Evolutionary conservation across 2,797 vertebrate species (phyloP).

Genomic region (Tragelaphus eurycerus): DNA sequence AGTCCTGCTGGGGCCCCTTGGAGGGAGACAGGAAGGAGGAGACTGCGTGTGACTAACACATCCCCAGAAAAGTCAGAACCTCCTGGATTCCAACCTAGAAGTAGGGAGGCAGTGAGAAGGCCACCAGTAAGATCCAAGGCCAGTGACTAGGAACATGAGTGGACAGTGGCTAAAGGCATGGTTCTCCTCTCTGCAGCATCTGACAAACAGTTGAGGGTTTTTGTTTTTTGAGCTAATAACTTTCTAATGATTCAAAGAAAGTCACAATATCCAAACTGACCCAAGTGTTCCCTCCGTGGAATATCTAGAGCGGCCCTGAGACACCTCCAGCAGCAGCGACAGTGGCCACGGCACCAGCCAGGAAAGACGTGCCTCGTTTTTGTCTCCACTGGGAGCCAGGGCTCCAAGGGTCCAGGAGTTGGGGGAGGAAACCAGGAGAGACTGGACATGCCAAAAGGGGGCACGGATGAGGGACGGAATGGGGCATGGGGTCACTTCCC

Average conservation of each 20-base stretch:
- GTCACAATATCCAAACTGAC: not conserved
- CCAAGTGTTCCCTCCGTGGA: not conserved
- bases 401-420: fast-evolving
- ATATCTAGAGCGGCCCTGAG: not conserved
- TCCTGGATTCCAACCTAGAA: not conserved
- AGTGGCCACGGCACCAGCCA: fast-evolving
- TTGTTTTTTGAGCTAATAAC: not conserved
- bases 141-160: not conserved
- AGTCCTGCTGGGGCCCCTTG: not conserved
- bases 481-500: fast-evolving
- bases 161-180: not conserved
- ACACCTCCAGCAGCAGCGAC: fast-evolving
- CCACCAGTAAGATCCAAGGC: not conserved
- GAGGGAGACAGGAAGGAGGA: not conserved
- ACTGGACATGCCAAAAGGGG: not conserved
- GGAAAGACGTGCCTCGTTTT: fast-evolving
- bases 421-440: not conserved
- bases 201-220: not conserved
- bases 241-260: not conserved
- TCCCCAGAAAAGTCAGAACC: not conserved
- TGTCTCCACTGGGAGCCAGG: not conserved
- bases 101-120: not conserved
- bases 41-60: fast-evolving
- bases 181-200: not conserved
- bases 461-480: not conserved